A percentile compares a stretch with the other conserved stretches of the same genome.
Conservation (phyloP, 53 echinoderm and acorn worm species). For the Henricia sp. region DNA sequence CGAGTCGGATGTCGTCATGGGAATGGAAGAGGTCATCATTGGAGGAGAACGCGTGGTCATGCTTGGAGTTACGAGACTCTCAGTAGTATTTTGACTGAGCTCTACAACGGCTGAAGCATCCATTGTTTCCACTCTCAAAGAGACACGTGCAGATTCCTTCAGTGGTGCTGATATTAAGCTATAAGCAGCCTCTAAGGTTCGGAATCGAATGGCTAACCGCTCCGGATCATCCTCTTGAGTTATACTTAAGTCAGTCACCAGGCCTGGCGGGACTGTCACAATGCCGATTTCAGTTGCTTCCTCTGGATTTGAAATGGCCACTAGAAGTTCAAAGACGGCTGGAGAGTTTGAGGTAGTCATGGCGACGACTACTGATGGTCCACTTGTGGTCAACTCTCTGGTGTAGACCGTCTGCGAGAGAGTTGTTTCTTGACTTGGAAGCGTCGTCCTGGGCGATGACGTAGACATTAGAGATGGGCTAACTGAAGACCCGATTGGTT, state of each 20-base stretch:
- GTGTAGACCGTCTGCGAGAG: neutral
- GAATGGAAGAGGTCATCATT: neutral
- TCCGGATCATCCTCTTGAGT: neutral
- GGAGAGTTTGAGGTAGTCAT: neutral
- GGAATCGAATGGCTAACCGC: neutral
- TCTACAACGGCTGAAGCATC: neutral
- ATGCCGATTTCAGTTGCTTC: slow-evolving; percentile 7
- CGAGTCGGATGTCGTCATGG: neutral
- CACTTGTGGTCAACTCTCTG: slow-evolving; percentile 16
- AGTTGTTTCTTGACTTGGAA: neutral
- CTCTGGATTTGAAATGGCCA: slow-evolving; percentile 19
- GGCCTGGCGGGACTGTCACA: slow-evolving; percentile 29
- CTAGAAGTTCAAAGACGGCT: slow-evolving; percentile 13
- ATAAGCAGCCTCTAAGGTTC: neutral
- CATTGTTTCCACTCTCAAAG: slow-evolving; percentile 41
- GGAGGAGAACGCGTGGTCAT: neutral
- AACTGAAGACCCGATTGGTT: neutral
- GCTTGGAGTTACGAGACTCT: slow-evolving; percentile 4
- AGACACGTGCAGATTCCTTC: slow-evolving; percentile 19
- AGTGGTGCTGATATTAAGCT: slow-evolving; percentile 1
- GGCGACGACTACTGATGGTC: slow-evolving; percentile 2
- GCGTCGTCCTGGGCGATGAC: neutral
- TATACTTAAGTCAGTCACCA: neutral
- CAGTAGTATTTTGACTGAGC: neutral
- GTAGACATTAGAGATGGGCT: neutral